Base-by-base conservation (phyloP, 2,797 vertebrate genomes). In the Pangasius krempfi region DNA sequence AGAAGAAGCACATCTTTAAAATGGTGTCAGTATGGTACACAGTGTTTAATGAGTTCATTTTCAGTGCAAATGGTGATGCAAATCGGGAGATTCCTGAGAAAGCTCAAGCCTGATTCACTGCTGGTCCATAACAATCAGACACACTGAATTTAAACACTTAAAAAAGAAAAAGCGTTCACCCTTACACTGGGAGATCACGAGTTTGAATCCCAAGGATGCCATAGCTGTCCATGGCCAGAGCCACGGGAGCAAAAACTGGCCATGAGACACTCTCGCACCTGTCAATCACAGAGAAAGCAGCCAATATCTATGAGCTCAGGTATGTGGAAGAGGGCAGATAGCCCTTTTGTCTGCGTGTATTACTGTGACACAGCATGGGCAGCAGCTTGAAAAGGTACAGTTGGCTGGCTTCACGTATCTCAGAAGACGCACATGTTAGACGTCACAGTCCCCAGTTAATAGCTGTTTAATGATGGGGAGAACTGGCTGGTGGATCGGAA, bases 1-100 rank as follows among this genome's bases (percentile, higher is more conserved):
- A 66, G 60, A 83, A 66, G 60, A 83, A 83, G 60, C 37, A n/a
- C 13, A 6, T 64, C 80, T 47, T 83, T 44, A 83, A 82, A 83
- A 83, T n/a, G 58, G 40, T 68, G n/a, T 33, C 40, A 84, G 44
- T 68, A 68, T 66, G 9, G 81, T 84, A 84, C 64, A 68, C 27
- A 25, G 44, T 84, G 47, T 52, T 33, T 84, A 68, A 66, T 30
- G 62, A 10, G 5, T 52, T 70, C 18, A 37, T 54, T 52, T 47
- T 64, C 66, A 56, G 66, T 68, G 47, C 1, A n/a, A 52, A 70
- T 58, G 78, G 4, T 87, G 37, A 87, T 62, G 79, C 33, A 82
- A 40, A 22, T 56, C 82, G 70, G 82, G 18, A 33, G 47, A 22
- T 84, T 66, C 16, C 64, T 33, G 44, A 52, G n/a, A 72, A 85